Base-by-base conservation (phyloP, 2,888 invertebrate species). In the Ophraella communa region DNA sequence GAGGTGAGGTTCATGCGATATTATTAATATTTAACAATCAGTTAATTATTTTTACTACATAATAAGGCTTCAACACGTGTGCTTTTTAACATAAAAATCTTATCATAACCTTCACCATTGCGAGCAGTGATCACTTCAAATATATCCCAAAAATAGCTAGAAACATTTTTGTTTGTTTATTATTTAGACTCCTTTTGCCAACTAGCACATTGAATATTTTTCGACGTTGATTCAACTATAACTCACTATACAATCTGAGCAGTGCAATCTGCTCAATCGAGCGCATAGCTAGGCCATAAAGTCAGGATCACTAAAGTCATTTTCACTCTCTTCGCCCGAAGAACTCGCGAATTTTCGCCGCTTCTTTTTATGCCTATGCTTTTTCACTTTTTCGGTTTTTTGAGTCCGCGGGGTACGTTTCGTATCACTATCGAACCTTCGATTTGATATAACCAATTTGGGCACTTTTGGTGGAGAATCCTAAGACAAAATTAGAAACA, bases 291-390 rank as follows among this genome's bases (percentile, higher is more conserved):
- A 82, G 78, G 81, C 82, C 80, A 81, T 78, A 70, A 80, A 83
- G 77, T 83, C 83, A 65, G 83, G 83, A 79, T 89, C 89, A 83
- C 89, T 89, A 79, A 82, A 86, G 80, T 89, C 87, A 77, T 88
- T 88, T 73, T 87, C 74, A 81, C 87, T 87, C 68, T 89, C 89
- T 67, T 87, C 87, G 67, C 86, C 86, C 8, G 86, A 82, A 60
- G 83, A 86, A 71, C 85, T 84, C 59, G 83, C 79, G 56, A 85
- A 79, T 77, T 84, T 84, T 81, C 85, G 84, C 68, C 86, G 83
- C 77, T 87, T 87, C 78, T 87, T 87, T 81, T 84, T 84, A 73
- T 83, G 83, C 73, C 82, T 80, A 70, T 83, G 82, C 76, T 83
- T 84, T 79, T 81, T 83, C 72, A 80, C 78, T 76, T 83, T 83